Evolutionary conservation across 30 jellyfish, hydroid and myxozoan genomes (phyloP).

Genomic region (Aurelia aurita): DNA sequence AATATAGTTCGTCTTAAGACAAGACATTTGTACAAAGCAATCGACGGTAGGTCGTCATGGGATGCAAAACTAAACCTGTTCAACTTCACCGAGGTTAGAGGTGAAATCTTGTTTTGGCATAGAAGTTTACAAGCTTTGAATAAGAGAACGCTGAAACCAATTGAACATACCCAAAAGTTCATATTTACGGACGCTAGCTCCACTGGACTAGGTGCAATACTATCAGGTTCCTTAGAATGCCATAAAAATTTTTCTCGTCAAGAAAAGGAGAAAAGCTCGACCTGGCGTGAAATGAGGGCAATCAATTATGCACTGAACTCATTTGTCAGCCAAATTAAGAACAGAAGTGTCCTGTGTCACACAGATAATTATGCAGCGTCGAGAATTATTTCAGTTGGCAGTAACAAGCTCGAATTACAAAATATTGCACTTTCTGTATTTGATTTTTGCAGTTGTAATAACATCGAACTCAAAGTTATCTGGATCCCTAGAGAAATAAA

Average conservation of each 20-base stretch:
- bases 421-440: conserved; percentile 1
- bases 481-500: not conserved
- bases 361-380: no score
- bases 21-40: conserved; percentile 6
- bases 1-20: conserved; percentile 33
- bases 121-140: not conserved
- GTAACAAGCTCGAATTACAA: no score
- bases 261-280: not conserved
- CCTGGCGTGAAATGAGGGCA: conserved; percentile 24
- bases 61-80: conserved; percentile 15
- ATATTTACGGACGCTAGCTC: conserved; percentile 19
- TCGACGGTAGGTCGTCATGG: conserved; percentile 39
- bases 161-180: not conserved
- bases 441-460: not conserved
- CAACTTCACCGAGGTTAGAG: not conserved
- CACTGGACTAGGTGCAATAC: conserved; percentile 9
- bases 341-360: not conserved
- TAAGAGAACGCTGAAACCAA: not conserved
- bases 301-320: not conserved
- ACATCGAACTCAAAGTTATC: not conserved
- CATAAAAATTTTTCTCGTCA: not conserved
- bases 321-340: not conserved
- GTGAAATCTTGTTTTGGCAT: conserved; percentile 8
- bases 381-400: no score
- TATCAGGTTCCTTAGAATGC: not conserved